Conservation (phyloP, 1,140 invertebrate genomes). For the Danaus melanippus region DNA sequence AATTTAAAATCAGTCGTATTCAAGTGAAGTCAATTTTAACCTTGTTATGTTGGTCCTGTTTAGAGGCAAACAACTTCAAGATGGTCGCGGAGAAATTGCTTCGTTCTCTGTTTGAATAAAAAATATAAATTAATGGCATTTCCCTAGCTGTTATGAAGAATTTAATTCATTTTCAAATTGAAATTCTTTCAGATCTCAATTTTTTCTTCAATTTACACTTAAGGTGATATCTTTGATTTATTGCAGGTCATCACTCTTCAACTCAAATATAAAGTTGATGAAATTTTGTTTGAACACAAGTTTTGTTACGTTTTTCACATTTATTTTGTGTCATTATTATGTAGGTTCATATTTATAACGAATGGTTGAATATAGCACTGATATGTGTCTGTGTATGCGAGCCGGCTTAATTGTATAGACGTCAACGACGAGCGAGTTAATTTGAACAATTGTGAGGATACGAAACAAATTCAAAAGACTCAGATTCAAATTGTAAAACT, state of each 20-base stretch:
- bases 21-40: constrained; percentile 8
- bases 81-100: constrained; percentile 29
- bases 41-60: constrained; percentile 9
- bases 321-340: constrained; percentile 1
- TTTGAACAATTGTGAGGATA: no score
- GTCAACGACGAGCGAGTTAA: no score
- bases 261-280: constrained; percentile 6
- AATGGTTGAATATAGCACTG: no score
- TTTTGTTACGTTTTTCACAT: background rate
- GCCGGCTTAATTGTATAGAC: no score
- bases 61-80: constrained; percentile 43
- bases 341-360: no score
- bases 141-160: constrained; percentile 50
- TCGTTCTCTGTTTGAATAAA: constrained; percentile 36
- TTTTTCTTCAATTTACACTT: constrained; percentile 32
- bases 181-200: constrained; percentile 35
- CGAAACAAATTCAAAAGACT: no score
- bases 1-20: constrained; percentile 26
- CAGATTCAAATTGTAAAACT: no score
- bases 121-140: constrained; percentile 49
- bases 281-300: constrained; percentile 10
- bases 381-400: no score
- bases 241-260: constrained; percentile 19
- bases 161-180: constrained; percentile 46
- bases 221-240: constrained; percentile 33